These are phyloP conservation scores for Parazoanthus darwini DNA, from an alignment of 92 coral and sea anemone genomes.

Conservation along the genomic window DNA sequence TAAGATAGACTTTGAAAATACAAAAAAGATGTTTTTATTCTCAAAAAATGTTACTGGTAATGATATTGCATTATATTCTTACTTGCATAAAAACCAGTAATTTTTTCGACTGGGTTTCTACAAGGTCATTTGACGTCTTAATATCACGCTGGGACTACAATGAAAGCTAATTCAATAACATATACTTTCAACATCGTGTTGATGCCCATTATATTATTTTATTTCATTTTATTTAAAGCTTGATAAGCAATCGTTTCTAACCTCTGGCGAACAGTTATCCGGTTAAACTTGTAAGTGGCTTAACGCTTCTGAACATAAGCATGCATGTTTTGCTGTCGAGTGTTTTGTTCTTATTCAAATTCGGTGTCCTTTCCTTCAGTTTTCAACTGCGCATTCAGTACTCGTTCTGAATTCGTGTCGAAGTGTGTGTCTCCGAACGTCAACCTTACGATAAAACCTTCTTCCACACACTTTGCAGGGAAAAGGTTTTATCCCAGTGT, in stretches of 20 bases:
- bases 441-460: constrained; percentile 83
- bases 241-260: not conserved
- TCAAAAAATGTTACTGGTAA: not conserved
- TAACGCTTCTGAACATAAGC: not conserved
- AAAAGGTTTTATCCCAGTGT: constrained; percentile 84
- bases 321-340: not conserved
- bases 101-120: not conserved
- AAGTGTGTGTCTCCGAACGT: constrained; percentile 82
- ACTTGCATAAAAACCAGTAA: not conserved
- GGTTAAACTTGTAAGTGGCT: not conserved
- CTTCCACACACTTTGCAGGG: constrained; percentile 87
- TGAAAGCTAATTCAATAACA: constrained; percentile 3
- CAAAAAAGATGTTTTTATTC: constrained; percentile 2
- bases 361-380: not conserved
- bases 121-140: not conserved
- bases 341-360: not conserved
- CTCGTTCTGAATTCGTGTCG: constrained; percentile 77
- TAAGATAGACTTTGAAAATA: not conserved
- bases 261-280: not conserved
- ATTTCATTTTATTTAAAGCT: constrained; percentile 1
- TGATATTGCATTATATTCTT: not conserved
- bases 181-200: not conserved
- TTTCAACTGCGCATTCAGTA: constrained; percentile 31
- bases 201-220: not conserved
- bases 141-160: constrained; percentile 5